A percentile compares a stretch with the other conserved stretches of the same genome.
phyloP scores from a whole-genome alignment of 2,797 vertebrate species.

The Moxostoma hubbsi region DNA sequence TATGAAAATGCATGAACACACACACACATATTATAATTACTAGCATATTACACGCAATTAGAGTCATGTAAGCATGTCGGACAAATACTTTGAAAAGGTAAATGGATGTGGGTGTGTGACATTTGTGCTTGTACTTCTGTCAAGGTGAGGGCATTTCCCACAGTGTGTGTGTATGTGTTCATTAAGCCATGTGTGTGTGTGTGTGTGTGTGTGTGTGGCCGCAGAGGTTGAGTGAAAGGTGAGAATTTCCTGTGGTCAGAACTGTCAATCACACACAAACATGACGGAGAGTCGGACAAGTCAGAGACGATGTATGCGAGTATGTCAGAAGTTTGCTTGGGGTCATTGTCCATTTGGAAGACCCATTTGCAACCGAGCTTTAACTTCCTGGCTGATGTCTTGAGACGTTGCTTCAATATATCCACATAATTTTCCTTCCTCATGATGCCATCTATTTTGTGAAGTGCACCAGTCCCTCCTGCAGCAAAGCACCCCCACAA shows the following conservation, averaged over 20 bases:
- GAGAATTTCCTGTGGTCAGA: neutral
- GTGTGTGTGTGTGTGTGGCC: neutral
- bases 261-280: constrained; percentile 18
- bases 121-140: constrained; percentile 10
- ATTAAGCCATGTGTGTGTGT: neutral
- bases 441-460: no score
- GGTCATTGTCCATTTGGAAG: no score
- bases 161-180: neutral
- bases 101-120: constrained; percentile 17
- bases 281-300: neutral
- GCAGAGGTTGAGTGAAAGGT: constrained; percentile 9
- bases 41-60: neutral
- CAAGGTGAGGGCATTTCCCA: neutral
- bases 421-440: no score
- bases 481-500: no score
- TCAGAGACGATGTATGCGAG: no score
- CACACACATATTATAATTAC: neutral
- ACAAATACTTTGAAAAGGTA: no score
- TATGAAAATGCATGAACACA: constrained; percentile 6
- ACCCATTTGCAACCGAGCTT: no score
- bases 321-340: no score
- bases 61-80: neutral
- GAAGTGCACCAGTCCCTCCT: no score
- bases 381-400: no score
- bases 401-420: no score